Evolutionary conservation across 2,113 vertebrate species (phyloP), one percentile per base, ranked within the genome.

Genomic region (Oreochromis tanganicae): DNA sequence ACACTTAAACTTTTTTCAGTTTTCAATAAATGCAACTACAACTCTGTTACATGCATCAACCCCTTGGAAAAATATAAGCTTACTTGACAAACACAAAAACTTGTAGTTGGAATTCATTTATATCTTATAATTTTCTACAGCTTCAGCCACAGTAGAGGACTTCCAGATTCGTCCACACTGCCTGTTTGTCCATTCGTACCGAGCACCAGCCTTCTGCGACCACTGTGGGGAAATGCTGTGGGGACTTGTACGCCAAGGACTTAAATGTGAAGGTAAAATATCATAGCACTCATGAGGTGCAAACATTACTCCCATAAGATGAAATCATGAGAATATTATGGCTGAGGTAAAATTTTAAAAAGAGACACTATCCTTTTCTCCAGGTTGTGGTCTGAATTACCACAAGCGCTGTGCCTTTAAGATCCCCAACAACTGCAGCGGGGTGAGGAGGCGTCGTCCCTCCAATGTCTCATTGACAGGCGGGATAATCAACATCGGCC

Each of bases 361-460:
- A 7, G 10, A 46, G 3, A 21, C 41, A 4, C 13, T 81, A 41
- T 50, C n/a, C 27, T 17, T 75, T 63, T 82, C 52, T 68, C 50
- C 91, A 99, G 98, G 98, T 29, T 99, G 98, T 80, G 99, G 99
- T 54, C 96, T 98, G 66, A 99, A 99, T 94, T 99, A 99, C 91
- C 98, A 99, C 93, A 99, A 99, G 93, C 97, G 98, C 61, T 99
- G 99, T 95, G 98, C 98, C 5, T 99, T 99, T 96, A 99, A 99
- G 95, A 99, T 99, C 83, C 98, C 98, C 3, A 99, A 99, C 93
- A 98, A 99, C 93, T 99, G 99, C 96, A 99, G 98, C 12, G 98
- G 98, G 0, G 96, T 99, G 66, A 96, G 97, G 59, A 97, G 98
- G 80, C 97, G 99, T 0, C 97, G 98, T 4, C 96, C 98, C 10